A percentile compares a stretch with the other conserved stretches of the same genome.
phyloP scores from a whole-genome alignment of 2,888 invertebrate species.

The Conus canariensis region DNA sequence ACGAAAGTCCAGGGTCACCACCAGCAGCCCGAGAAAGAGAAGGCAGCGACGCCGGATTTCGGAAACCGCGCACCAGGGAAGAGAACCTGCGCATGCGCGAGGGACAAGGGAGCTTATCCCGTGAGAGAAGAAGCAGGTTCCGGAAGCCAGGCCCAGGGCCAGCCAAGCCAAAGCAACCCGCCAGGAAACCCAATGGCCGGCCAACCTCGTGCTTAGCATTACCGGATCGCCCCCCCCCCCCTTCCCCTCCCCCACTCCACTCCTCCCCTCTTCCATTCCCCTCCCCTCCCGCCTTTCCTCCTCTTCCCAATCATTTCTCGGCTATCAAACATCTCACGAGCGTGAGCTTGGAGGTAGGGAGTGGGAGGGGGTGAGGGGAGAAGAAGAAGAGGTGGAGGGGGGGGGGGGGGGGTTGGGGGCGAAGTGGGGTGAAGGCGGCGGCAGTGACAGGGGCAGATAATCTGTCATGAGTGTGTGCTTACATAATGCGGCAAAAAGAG shows the following conservation, averaged over 20 bases:
- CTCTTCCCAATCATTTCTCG: not conserved
- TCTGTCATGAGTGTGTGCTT: conserved; percentile 40
- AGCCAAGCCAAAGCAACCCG: no score
- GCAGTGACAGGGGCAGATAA: conserved; percentile 29
- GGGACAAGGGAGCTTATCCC: not conserved
- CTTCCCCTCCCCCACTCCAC: no score
- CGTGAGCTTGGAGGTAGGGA: conserved; percentile 3
- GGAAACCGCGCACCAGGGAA: not conserved
- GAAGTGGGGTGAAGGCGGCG: not conserved
- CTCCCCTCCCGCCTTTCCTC: no score
- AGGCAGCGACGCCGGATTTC: not conserved
- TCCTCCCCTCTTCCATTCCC: no score
- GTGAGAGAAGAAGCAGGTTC: no score
- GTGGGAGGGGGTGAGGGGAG: no score
- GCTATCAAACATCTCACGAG: conserved; percentile 27
- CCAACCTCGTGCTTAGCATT: not conserved
- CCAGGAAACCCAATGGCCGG: no score
- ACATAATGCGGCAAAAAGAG: conserved; percentile 12
- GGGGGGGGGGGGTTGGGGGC: no score
- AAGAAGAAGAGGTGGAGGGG: no score
- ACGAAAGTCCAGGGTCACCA: not conserved
- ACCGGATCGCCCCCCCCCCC: not conserved
- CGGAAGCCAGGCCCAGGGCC: not conserved
- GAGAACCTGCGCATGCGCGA: not conserved
- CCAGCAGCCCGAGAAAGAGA: not conserved